Evolutionary conservation across 2,888 invertebrate species (phyloP).

Genomic region (Apotomis turbidana): DNA sequence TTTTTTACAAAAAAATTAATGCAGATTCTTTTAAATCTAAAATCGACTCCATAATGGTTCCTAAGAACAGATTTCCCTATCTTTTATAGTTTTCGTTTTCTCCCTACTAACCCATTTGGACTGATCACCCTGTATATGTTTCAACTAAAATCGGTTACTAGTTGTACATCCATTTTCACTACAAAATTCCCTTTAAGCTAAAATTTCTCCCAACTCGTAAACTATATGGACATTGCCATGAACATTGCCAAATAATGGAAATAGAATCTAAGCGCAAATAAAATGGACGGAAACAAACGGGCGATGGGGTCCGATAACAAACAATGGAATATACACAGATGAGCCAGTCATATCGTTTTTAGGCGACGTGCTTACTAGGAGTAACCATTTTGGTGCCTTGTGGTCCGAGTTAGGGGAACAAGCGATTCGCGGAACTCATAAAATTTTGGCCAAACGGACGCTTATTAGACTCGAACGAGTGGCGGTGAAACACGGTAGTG

Average conservation of each 20-base stretch:
- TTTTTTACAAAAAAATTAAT: too few species aligned
- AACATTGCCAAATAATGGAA: constrained; percentile 27
- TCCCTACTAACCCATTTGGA: too few species aligned
- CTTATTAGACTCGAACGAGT: too few species aligned
- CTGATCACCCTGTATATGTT: too few species aligned
- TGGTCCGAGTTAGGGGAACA: constrained; percentile 44
- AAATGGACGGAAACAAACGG: constrained; percentile 13
- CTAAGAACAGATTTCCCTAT: too few species aligned
- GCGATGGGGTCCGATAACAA: constrained; percentile 38
- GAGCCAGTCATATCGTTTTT: constrained; percentile 68
- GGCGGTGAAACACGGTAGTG: too few species aligned
- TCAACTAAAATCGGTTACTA: too few species aligned
- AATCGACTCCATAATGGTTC: too few species aligned
- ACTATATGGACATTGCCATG: constrained; percentile 15
- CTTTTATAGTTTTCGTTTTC: too few species aligned
- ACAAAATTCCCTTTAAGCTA: not conserved
- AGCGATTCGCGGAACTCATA: not conserved
- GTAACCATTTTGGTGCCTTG: constrained; percentile 55
- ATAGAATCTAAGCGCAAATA: constrained; percentile 29
- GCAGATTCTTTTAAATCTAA: too few species aligned
- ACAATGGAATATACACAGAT: constrained; percentile 60
- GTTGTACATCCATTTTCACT: not conserved
- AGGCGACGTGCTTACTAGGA: constrained; percentile 71
- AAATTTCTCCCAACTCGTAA: constrained; percentile 14
- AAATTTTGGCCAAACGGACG: not conserved